Base-by-base conservation (phyloP, 2,888 invertebrate genomes). In the Dioctria linearis region DNA sequence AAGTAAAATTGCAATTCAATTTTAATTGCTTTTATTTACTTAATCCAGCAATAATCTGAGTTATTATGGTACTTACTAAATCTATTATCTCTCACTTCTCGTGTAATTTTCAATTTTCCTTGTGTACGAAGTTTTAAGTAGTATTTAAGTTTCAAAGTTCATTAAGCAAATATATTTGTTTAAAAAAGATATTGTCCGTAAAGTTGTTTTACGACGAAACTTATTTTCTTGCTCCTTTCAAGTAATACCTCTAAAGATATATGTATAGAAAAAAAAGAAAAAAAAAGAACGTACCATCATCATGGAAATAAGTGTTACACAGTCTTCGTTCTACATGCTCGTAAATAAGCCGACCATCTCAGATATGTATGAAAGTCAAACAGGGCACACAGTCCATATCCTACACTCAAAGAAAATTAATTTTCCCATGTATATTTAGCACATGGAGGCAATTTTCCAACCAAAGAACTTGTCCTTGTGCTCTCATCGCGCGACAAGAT, bases 351-450 rank as follows among this genome's bases (percentile, higher is more conserved):
- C 43, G 43, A 76, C 46, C 63, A 76, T 76, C 76, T 76, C 76
- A 76, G 76, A 76, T 49, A 76, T 76, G 76, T 76, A 76, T 76
- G 76, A 76, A 76, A 76, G 76, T 61, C 76, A 76, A 76, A 76
- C 76, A 76, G 59, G 43, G 46, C 37, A 9, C 25, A 25, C 37
- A 61, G 11, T 61, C 39, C 76, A 51, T 57, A 57, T 75, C 63
- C 63, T 42, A 63, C 46, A 76, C 76, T 76, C 76, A 76, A 76
- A 76, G 76, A 49, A 76, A 76, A 76, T 76, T 76, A 76, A 76
- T 76, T 76, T 76, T 63, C 76, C 49, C 63, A 37, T 61, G 76
- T 76, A 76, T 49, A 76, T 76, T 76, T n/a, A 63, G 76, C 39
- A 42, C 63, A 76, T 76, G 61, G 42, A 76, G 76, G 63, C 63